Percentiles rank a stretch among this genome's conserved stretches.
phyloP scores from a whole-genome alignment of 2,113 vertebrate species.

The Cnemophilus loriae region DNA sequence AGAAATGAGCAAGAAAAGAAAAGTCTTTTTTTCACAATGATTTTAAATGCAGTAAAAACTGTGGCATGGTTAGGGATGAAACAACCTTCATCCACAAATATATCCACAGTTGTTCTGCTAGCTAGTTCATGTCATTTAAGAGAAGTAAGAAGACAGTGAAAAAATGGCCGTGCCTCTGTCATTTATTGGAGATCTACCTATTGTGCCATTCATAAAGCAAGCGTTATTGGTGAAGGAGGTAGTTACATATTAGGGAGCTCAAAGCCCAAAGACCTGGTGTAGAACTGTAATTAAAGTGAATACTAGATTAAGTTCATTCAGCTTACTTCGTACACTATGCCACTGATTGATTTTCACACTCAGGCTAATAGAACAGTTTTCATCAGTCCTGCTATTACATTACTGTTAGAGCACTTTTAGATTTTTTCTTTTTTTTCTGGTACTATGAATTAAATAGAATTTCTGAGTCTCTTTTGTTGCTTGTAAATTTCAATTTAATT shows the following conservation, averaged over 20 bases:
- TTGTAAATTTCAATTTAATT: slow-evolving; percentile 51
- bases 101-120: background rate
- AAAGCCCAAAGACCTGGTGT: slow-evolving; percentile 8
- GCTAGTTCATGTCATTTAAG: background rate
- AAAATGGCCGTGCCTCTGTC: background rate
- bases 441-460: slow-evolving; percentile 49
- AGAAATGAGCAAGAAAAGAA: background rate
- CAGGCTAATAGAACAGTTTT: slow-evolving; percentile 42
- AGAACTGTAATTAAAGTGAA: slow-evolving; percentile 39
- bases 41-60: background rate
- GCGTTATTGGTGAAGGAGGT: slow-evolving; percentile 7
- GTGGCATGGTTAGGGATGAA: background rate
- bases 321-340: background rate
- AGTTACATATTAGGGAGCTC: slow-evolving; percentile 30
- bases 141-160: background rate
- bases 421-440: background rate
- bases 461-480: slow-evolving; percentile 49
- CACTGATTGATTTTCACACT: slow-evolving; percentile 51
- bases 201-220: slow-evolving; percentile 34
- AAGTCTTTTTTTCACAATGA: background rate
- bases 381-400: slow-evolving; percentile 21
- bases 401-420: slow-evolving; percentile 7
- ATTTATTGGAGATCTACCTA: background rate
- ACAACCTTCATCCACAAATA: background rate
- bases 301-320: slow-evolving; percentile 40